Evolutionary conservation across 2,113 vertebrate species (phyloP), one percentile per base, ranked within the genome.

Genomic region (Pangasianodon hypophthalmus): DNA sequence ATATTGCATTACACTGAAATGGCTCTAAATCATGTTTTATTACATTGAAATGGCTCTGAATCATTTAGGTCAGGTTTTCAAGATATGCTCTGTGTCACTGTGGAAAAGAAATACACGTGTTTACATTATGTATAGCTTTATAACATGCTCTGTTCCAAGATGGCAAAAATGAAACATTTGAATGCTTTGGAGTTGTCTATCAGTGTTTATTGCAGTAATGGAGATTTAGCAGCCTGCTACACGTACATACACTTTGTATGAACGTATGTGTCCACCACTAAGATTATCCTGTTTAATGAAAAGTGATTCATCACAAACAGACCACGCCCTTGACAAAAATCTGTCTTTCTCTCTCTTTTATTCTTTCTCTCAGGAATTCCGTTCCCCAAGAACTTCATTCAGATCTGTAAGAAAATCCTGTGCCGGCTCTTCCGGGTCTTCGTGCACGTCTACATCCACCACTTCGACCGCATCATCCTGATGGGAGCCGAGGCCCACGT

Each of bases 321-420:
- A 19, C 56, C 56, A 58, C 16, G 14, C 14, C 5, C 10, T 2
- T n/a, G 62, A n/a, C 10, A 67, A n/a, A 80, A 54, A 37, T 26
- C 29, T 58, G 26, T 48, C 18, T 26, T 7, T 58, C 9, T 32
- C 18, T 56, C 85, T 46, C n/a, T 79, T 67, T 41, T 41, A 41
- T 54, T 14, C 44, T 26, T 64, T 54, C 14, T 44, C 11, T 62
- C 90, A 97, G 97, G 97, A 84, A 96, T 97, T 81, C 97, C 97
- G 1, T 98, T 97, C 92, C 97, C 97, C 56, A 97, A 97, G 96
- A 97, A 97, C 93, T 97, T 97, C 89, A 96, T 97, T 88, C 97
- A 96, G 90, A 96, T 97, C 93, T 97, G 97, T 93, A 98, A 97
- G 96, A 98, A 98, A 94, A 97, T 97, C 91, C 94, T 98, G 41